Evolutionary conservation across 2,888 invertebrate species (phyloP).

Genomic region (Drosophila limbata): DNA sequence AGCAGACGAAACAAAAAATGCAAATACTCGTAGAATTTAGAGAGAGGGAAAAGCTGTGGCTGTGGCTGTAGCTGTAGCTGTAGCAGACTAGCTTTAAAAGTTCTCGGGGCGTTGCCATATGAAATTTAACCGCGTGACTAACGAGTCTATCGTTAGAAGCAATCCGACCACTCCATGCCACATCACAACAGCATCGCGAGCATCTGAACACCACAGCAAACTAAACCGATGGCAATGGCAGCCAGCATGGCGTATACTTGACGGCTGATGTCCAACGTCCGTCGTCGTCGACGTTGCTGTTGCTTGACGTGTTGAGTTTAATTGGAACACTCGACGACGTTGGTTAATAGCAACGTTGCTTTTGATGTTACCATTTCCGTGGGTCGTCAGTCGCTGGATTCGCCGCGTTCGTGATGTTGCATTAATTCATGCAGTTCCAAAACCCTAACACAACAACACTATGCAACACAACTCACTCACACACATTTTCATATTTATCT

Average conservation of each 20-base stretch:
- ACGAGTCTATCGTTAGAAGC: constrained; percentile 75
- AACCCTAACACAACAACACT: constrained; percentile 26
- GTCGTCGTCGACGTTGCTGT: constrained; percentile 42
- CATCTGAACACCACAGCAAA: constrained; percentile 50
- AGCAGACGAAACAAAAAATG: constrained; percentile 7
- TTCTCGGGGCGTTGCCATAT: constrained; percentile 49
- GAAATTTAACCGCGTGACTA: constrained; percentile 75
- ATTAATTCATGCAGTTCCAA: constrained; percentile 74
- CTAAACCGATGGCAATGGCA: constrained; percentile 45
- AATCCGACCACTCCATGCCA: constrained; percentile 28
- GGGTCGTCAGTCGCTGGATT: constrained; percentile 28
- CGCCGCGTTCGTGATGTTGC: constrained; percentile 52
- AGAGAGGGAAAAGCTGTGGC: not conserved
- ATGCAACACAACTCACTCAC: constrained; percentile 23
- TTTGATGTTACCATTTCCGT: constrained; percentile 66
- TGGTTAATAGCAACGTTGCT: constrained; percentile 50
- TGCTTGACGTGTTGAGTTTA: constrained; percentile 80
- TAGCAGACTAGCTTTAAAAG: constrained; percentile 60
- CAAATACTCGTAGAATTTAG: not conserved
- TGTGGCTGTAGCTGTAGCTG: not conserved
- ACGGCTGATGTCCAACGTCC: constrained; percentile 57
- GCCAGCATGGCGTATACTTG: constrained; percentile 74
- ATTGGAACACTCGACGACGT: constrained; percentile 76
- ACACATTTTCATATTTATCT: constrained; percentile 41
- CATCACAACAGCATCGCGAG: constrained; percentile 28